Base-by-base conservation (phyloP, 2,888 invertebrate genomes). In the Nymphalis urticae region DNA sequence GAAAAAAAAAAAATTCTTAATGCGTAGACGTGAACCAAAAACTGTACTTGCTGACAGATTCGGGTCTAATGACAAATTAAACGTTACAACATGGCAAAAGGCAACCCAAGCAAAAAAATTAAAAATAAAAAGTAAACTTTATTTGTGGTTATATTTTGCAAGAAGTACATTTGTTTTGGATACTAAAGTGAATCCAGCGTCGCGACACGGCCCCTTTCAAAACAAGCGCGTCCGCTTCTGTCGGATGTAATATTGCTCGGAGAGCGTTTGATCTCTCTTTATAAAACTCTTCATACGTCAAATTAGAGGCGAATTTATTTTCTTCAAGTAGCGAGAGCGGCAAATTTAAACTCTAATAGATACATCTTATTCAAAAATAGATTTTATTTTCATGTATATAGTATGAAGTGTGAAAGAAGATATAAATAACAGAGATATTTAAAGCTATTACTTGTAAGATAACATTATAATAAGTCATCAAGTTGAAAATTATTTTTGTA, bases 11-110 rank as follows among this genome's bases (percentile, higher is more conserved):
- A n/a, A n/a, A n/a, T n/a, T 16, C 21, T 36, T 56, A n/a, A 56
- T 24, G 54, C 19, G 58, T 19, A 19, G 42, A 58, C 19, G 19
- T 27, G 58, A 24, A 65, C n/a, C n/a, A 51, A 81, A 82, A 83
- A 80, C 78, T 77, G 75, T 77, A 68, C 73, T 75, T 78, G 87
- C 82, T 86, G 87, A 89, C 89, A 88, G 86, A 88, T 82, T 83
- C 85, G 86, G 83, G 82, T 82, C 85, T 88, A 86, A 88, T 86
- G 87, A 89, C 87, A 89, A 90, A 88, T 90, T 89, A 87, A 85
- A 84, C 78, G 85, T 86, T 85, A 85, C 86, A 88, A 87, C 85
- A 84, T 80, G 83, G 79, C 81, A 83, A 85, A 86, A 85, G 74
- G 74, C 75, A 77, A 42, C 42, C 42, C 2, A 75, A 65, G 77